Evolutionary conservation across 2,888 invertebrate species (phyloP), one percentile per base, ranked within the genome.

Genomic region (Escarpia spicata): DNA sequence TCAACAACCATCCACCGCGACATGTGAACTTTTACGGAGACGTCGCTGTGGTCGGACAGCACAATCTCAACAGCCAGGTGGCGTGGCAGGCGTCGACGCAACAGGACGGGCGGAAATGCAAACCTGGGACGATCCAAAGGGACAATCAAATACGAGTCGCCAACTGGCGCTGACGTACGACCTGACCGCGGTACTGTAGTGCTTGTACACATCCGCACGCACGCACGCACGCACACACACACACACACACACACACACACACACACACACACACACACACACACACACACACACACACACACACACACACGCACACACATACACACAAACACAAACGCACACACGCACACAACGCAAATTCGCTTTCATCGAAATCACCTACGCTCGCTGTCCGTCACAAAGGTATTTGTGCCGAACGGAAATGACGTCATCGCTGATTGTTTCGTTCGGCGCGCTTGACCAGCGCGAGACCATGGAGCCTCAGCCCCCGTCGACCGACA

Each of bases 161-260:
- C 75, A 6, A 6, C 75, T 75, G 75, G 52, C 52, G 52, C 15
- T 52, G 52, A 52, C 52, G 52, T 52, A 52, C 15, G 52, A 9
- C 15, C 52, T 52, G 9, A 52, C 15, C 52, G 52, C 52, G 2
- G 9, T 52, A 15, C 15, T 52, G 52, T 52, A 52, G 52, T 12
- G 52, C 52, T 9, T 52, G 52, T 89, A 90, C 92, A 44, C 90
- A 31, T 91, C 60, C 31, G 60, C 90, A 37, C 92, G 52, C 90
- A 92, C 52, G n/a, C 52, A 58, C 19, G 10, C 90, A 91, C 90
- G 31, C 90, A 93, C 90, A 90, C 92, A 45, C 43, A 43, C 92
- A 90, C 58, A 37, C 43, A 92, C 45, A 44, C 90, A 93, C 92
- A 44, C 92, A 92, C 43, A 52, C 92, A 93, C 60, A 31, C 90